Percentiles rank a stretch among this genome's conserved stretches.
Conservation (phyloP, 2,113 vertebrate species). For the Panthera leo region DNA sequence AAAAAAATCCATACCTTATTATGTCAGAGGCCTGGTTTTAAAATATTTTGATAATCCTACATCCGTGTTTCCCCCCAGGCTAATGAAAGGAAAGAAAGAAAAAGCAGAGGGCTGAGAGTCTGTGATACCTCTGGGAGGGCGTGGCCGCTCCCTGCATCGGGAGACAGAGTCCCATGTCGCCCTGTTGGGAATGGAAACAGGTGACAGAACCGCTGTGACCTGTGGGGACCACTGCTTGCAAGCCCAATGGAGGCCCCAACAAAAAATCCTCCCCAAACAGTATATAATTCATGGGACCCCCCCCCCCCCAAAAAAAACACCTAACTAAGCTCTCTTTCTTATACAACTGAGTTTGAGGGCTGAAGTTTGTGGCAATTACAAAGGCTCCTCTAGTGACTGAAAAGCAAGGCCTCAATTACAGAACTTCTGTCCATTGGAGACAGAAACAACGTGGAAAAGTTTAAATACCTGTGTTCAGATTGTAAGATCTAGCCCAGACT, state of each 20-base stretch:
- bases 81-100: background rate
- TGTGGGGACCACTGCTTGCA: background rate
- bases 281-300: background rate
- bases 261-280: background rate
- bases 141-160: background rate
- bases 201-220: background rate
- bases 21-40: background rate
- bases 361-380: background rate
- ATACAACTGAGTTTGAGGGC: background rate
- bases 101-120: background rate
- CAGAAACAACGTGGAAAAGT: constrained; percentile 97
- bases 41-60: background rate
- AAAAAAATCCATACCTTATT: background rate
- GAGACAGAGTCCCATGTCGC: background rate
- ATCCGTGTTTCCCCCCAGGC: background rate
- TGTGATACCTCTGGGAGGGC: background rate
- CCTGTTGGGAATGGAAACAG: background rate
- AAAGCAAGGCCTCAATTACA: background rate
- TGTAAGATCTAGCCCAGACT: constrained; percentile 99
- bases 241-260: background rate
- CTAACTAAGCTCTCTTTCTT: background rate
- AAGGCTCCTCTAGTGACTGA: background rate
- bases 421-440: constrained; percentile 95
- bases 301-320: background rate
- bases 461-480: constrained; percentile 98